Evolutionary conservation across 1,140 invertebrate species (phyloP).

Genomic region (Trachymyrmex cornetzi): DNA sequence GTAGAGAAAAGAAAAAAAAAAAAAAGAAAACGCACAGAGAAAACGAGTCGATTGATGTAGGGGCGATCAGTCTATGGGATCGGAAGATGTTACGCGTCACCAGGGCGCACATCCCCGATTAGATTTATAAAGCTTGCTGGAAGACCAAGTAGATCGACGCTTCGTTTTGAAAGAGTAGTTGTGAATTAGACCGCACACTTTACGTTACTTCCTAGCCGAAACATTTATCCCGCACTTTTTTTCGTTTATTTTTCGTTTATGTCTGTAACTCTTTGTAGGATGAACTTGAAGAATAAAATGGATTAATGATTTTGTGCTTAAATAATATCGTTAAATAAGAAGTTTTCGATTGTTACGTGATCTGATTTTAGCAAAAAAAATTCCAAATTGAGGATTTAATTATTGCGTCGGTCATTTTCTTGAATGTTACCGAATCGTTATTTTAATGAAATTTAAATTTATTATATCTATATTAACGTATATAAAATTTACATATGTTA

Average conservation of each 20-base stretch:
- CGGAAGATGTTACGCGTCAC: constrained; percentile 20
- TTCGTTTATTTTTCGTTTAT: constrained; percentile 18
- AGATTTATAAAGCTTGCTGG: constrained; percentile 23
- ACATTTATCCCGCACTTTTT: constrained; percentile 20
- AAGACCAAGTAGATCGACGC: constrained; percentile 49
- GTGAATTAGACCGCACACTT: constrained; percentile 23
- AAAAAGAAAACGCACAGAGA: constrained; percentile 40
- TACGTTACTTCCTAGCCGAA: not conserved
- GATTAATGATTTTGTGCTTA: not conserved
- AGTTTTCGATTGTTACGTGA: not conserved
- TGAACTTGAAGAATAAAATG: not conserved
- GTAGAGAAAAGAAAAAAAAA: constrained; percentile 65
- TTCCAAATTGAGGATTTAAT: not conserved
- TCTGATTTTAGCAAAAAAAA: not conserved
- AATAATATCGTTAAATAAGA: not conserved
- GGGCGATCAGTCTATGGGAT: constrained; percentile 17
- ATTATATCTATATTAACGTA: not conserved
- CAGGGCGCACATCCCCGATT: not conserved
- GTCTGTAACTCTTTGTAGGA: constrained; percentile 40
- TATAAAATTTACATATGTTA: too few relatives aligned
- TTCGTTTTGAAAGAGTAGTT: constrained; percentile 27
- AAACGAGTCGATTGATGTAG: constrained; percentile 31
- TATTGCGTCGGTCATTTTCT: not conserved
- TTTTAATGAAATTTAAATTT: not conserved
- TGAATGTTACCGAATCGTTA: not conserved